Evolutionary conservation across 92 coral and sea anemone genomes (phyloP), one percentile per base, ranked within the genome.

Genomic region (Galaxea fascicularis): DNA sequence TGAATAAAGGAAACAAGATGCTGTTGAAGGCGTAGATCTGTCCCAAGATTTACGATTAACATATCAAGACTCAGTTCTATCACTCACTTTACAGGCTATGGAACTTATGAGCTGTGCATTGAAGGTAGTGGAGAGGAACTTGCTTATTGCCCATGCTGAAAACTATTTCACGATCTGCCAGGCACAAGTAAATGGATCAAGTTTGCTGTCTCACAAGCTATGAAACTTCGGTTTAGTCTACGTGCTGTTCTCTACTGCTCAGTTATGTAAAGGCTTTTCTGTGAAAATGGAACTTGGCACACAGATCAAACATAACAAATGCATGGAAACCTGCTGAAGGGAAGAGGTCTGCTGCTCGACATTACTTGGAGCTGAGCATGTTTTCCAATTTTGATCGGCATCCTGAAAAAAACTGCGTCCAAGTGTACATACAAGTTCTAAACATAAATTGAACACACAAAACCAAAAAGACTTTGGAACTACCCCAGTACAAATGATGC

Each of bases 371-470:
- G 10, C 10, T 15, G 17, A 17, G 22, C 20, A 56, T 8, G 62
- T 8, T 17, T n/a, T 16, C 17, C 62, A n/a, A 56, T 56, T n/a
- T 24, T 18, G 25, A 56, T 56, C 2, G 3, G 11, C n/a, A 0
- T 15, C 76, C 76, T 71, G 76, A 47, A 71, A 71, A 71, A 45
- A 30, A 71, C n/a, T 39, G 56, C 28, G 8, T 22, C n/a, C 45
- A 71, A 45, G 51, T 8, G 26, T 56, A 21, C 76, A 71, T 22
- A 45, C 75, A 22, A 25, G 22, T 4, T 13, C 29, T 27, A 71
- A 22, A 45, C 4, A 39, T 16, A 15, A 65, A 66, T 16, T 18
- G 39, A 41, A 12, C 5, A 35, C 49, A 39, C 1, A 68, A 3
- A n/a, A 28, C 24, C 10, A 9, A 5, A 17, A 41, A 39, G 3